Conservation (phyloP, 2,797 vertebrate species). For the Poecile montanus region DNA sequence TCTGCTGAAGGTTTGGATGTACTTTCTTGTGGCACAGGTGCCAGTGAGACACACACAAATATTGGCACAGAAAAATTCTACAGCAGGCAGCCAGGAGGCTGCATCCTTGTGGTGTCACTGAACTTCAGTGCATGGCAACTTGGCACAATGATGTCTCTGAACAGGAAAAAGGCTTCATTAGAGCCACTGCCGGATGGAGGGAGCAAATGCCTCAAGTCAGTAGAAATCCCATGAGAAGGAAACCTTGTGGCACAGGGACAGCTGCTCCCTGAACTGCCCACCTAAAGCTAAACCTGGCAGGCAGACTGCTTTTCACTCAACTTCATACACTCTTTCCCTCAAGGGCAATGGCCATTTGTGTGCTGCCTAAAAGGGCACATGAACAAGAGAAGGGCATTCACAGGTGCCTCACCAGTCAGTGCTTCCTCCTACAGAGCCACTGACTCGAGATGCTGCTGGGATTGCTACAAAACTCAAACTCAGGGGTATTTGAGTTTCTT, state of each 20-base stretch:
- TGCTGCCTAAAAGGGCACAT: rapidly evolving
- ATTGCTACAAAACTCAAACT: not conserved
- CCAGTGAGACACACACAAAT: not conserved
- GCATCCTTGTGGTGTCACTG: not conserved
- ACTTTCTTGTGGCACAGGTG: not conserved
- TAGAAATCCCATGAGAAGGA: not conserved
- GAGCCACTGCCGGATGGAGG: not conserved
- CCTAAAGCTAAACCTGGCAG: not conserved
- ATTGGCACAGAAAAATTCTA: not conserved
- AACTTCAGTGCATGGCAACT: not conserved
- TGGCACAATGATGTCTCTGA: not conserved
- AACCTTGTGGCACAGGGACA: not conserved
- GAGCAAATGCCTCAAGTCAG: not conserved
- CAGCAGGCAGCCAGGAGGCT: not conserved
- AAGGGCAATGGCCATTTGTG: not conserved
- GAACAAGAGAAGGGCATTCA: not conserved
- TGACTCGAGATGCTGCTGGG: rapidly evolving
- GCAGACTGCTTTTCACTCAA: not conserved
- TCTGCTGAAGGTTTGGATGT: not conserved
- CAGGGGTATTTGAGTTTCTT: not conserved
- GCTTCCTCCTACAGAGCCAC: not conserved
- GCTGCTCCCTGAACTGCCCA: not conserved
- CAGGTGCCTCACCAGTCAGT: rapidly evolving
- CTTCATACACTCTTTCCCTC: not conserved
- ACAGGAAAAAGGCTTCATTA: not conserved